A percentile compares a stretch with the other conserved stretches of the same genome.
Conservation (phyloP, 2,113 vertebrate genomes). For the Pterophyllum scalare region DNA sequence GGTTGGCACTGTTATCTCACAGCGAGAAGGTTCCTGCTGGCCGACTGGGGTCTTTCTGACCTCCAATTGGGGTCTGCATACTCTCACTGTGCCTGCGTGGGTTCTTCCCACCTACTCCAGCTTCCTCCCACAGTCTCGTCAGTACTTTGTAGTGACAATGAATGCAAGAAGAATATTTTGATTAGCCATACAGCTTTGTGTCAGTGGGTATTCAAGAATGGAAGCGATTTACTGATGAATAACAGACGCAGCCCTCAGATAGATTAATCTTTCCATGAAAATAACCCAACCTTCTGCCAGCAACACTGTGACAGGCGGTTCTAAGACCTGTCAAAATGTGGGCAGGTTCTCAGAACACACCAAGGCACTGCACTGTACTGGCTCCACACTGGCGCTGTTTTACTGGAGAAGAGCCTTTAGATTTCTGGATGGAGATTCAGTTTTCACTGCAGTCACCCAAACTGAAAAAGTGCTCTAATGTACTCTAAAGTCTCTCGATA, state of each 20-base stretch:
- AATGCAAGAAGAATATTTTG: neutral
- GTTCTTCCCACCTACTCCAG: too few relatives aligned
- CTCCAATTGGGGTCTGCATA: too few relatives aligned
- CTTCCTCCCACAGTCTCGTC: too few relatives aligned
- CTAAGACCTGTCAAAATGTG: neutral
- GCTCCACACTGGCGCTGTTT: fast-evolving
- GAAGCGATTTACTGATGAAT: neutral
- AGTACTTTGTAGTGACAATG: too few relatives aligned
- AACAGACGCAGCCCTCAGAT: neutral
- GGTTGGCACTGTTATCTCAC: too few relatives aligned
- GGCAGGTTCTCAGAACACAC: neutral
- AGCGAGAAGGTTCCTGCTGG: too few relatives aligned
- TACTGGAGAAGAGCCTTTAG: neutral
- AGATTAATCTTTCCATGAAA: neutral
- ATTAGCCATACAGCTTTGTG: neutral
- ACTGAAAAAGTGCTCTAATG: too few relatives aligned
- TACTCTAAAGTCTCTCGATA: neutral
- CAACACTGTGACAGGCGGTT: neutral
- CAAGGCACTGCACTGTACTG: neutral
- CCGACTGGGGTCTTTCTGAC: too few relatives aligned
- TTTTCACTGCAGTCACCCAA: neutral
- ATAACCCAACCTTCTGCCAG: neutral
- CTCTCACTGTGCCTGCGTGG: too few relatives aligned
- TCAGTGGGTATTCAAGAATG: neutral
- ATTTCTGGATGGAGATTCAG: neutral